Evolutionary conservation across 35 echinoderm and acorn worm species (phyloP).

Genomic region (Anneissia japonica): DNA sequence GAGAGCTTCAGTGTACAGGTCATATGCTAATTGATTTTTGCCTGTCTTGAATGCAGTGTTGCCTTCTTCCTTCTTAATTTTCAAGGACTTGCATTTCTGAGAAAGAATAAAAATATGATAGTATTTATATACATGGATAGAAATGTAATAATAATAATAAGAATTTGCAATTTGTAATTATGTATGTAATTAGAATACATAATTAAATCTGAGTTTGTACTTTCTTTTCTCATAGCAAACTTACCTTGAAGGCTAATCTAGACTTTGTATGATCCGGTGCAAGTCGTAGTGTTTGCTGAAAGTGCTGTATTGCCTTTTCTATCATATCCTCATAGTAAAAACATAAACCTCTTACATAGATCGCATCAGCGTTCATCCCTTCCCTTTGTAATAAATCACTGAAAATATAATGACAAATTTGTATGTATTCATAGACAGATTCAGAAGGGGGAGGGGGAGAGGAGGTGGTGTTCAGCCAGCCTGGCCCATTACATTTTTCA

Average conservation of each 20-base stretch:
- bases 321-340: slow-evolving; percentile 97
- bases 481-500: no score
- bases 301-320: slow-evolving; percentile 94
- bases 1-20: slow-evolving; percentile 83
- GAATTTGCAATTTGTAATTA: no score
- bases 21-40: slow-evolving; percentile 59
- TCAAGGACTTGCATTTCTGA: slow-evolving; percentile 94
- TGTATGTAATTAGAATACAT: no score
- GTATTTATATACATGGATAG: no score
- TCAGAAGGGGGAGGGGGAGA: no score
- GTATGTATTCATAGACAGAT: no score
- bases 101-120: slow-evolving; percentile 26
- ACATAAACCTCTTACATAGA: slow-evolving; percentile 81
- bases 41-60: slow-evolving; percentile 76
- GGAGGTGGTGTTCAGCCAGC: no score
- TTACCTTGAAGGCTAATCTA: slow-evolving; percentile 80
- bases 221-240: not conserved
- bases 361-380: slow-evolving; percentile 69
- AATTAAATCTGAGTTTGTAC: no score
- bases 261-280: slow-evolving; percentile 78
- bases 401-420: no score
- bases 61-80: slow-evolving; percentile 83
- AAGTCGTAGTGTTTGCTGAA: slow-evolving; percentile 85
- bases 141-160: no score
- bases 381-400: slow-evolving; percentile 79